These are phyloP conservation scores for Imbricaverruca yamaguchii DNA, from an alignment of 2,888 invertebrate genomes.

Conservation along the genomic window DNA sequence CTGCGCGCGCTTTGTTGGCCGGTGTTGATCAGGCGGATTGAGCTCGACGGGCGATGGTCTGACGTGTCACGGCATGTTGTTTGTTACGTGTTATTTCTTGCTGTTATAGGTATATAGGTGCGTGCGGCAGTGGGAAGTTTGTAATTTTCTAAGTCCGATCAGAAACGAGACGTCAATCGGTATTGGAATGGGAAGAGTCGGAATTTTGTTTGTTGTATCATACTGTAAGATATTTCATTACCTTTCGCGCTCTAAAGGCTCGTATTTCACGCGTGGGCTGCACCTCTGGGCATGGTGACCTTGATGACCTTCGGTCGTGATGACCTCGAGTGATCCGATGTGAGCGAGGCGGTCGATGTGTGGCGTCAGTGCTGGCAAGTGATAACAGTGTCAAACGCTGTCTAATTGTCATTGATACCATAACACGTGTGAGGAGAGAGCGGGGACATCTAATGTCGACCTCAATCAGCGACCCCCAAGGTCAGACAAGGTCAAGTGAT, in stretches of 20 bases:
- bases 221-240: constrained; percentile 10
- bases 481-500: constrained; percentile 17
- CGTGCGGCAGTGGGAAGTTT: neutral
- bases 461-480: constrained; percentile 5
- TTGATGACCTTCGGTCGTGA: neutral
- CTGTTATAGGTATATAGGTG: constrained; percentile 7
- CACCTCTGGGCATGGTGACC: neutral
- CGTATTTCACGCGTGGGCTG: neutral
- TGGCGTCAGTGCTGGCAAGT: neutral
- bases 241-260: neutral
- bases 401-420: constrained; percentile 8
- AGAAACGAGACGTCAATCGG: neutral
- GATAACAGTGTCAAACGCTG: constrained; percentile 19
- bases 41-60: neutral
- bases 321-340: neutral
- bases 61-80: neutral
- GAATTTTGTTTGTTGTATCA: constrained; percentile 3
- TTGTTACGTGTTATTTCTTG: constrained; percentile 19
- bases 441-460: constrained; percentile 6
- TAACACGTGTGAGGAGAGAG: neutral
- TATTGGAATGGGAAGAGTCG: neutral
- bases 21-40: neutral
- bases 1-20: neutral
- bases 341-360: neutral
- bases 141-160: neutral